Evolutionary conservation across 37 sponge, comb jelly and placozoan genomes (phyloP).

Genomic region (Diacarnus erythraeanus): DNA sequence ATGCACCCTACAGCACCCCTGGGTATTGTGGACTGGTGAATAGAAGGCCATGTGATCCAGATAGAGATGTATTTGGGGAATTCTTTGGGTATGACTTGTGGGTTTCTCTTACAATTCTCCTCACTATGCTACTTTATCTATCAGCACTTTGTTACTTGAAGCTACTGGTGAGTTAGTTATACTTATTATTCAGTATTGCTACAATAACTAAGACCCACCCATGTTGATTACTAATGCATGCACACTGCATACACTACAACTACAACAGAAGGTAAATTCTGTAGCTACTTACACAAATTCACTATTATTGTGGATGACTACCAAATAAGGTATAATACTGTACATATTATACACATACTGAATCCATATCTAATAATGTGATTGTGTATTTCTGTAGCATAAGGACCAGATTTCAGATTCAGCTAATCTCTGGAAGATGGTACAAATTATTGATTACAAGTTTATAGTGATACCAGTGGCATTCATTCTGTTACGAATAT

Average conservation of each 20-base stretch:
- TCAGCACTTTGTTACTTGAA: conserved; percentile 23
- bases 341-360: too few species aligned
- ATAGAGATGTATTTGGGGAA: background rate
- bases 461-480: conserved; percentile 47
- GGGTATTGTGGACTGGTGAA: conserved; percentile 64
- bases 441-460: conserved; percentile 54
- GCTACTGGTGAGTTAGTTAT: conserved; percentile 13
- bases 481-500: conserved; percentile 61
- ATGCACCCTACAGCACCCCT: conserved; percentile 61
- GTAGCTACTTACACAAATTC: too few species aligned
- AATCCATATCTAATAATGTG: too few species aligned
- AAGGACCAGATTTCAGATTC: background rate
- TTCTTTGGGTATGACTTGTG: conserved; percentile 43
- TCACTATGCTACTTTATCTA: conserved; percentile 23
- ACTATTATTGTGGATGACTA: too few species aligned
- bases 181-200: too few species aligned
- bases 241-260: too few species aligned
- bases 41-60: background rate
- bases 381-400: background rate
- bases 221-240: too few species aligned
- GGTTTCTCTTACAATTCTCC: conserved; percentile 30
- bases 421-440: background rate
- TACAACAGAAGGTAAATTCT: too few species aligned
- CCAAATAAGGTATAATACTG: too few species aligned
- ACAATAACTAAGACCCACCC: too few species aligned